Evolutionary conservation across 2,113 vertebrate genomes (phyloP), one percentile per base, ranked within the genome.

Genomic region (Aptenodytes forsteri): DNA sequence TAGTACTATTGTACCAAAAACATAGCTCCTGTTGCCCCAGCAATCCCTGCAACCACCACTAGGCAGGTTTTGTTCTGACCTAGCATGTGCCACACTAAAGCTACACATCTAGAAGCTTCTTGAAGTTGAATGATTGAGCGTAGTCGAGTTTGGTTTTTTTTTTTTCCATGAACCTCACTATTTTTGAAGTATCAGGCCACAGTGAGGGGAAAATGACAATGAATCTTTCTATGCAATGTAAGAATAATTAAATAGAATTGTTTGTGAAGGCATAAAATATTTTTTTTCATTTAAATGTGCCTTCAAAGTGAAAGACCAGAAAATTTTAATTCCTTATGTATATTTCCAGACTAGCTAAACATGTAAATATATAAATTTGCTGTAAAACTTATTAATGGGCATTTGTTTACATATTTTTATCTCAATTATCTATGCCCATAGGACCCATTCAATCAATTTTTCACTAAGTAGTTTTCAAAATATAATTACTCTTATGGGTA

Each of bases 391-490:
- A 98, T 98, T 98, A 98, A 98, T 97, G 89, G 84, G 27, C 83
- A 97, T 97, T 98, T 98, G 98, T 98, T 98, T 98, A 98, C 98
- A 97, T 98, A 97, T 98, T 98, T 98, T 98, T 98, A 97, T 98
- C 97, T 98, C 96, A 97, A 98, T 98, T 98, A 98, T 97, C 97
- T 97, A 96, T 98, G 96, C 98, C 97, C 98, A 95, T 92, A 98
- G 98, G 98, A 98, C 96, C 96, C 93, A 98, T 98, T 98, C 97
- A 98, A 97, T 98, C 98, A 98, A 98, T 98, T 98, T 98, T 98
- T 98, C 97, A 98, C 97, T 98, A 98, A 98, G 98, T 97, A 98
- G 95, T 98, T 98, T 98, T 98, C 97, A 98, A 98, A 98, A 98
- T 98, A 98, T 98, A 98, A 98, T 98, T 98, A 98, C 97, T 98